Evolutionary conservation across 2,888 invertebrate species (phyloP).

Genomic region (Harmothoe impar): DNA sequence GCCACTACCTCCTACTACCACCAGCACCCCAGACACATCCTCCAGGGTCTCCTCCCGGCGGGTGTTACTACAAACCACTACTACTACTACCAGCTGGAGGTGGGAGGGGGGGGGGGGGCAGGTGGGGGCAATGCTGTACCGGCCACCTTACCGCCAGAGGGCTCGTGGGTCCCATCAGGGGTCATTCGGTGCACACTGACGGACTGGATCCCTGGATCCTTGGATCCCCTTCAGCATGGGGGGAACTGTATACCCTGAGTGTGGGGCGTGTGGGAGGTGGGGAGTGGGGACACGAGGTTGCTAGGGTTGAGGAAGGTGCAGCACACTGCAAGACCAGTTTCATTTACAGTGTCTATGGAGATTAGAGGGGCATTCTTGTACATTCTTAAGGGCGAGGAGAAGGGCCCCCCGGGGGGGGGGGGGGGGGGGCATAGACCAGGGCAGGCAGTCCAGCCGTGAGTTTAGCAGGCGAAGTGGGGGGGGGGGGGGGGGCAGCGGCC

Average conservation of each 20-base stretch:
- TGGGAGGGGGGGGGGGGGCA: neutral
- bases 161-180: conserved; percentile 20
- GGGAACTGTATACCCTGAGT: neutral
- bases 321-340: no score
- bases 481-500: no score
- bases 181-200: conserved; percentile 5
- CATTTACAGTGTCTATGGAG: no score
- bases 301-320: no score
- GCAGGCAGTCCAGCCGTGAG: no score
- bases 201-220: neutral
- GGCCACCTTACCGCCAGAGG: neutral
- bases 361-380: no score
- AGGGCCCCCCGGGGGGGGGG: no score
- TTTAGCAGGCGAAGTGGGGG: no score
- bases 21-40: neutral
- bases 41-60: neutral
- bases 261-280: neutral
- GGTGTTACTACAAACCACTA: neutral
- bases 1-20: conserved; percentile 9
- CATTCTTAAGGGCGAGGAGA: no score
- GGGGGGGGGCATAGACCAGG: no score
- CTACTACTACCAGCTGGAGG: neutral
- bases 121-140: neutral
- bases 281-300: no score
- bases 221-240: neutral